Conservation (phyloP, 2,888 invertebrate species). For the Apamea monoglypha region DNA sequence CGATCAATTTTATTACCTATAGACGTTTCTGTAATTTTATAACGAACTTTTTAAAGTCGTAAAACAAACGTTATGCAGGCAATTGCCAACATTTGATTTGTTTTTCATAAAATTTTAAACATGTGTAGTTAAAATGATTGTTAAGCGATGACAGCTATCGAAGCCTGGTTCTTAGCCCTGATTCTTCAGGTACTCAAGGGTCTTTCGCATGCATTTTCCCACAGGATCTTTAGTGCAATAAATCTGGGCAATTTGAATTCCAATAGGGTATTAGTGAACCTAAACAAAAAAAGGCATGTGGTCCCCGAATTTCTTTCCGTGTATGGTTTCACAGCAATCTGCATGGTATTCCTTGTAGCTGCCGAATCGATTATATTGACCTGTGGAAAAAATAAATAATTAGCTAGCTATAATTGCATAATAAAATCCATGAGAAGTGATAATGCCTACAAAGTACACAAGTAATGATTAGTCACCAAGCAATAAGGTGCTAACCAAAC, state of each 20-base stretch:
- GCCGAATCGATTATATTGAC: slow-evolving; percentile 17
- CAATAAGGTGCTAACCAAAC: slow-evolving; percentile 59
- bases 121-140: slow-evolving; percentile 23
- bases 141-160: slow-evolving; percentile 10
- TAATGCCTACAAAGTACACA: slow-evolving; percentile 43
- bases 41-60: slow-evolving; percentile 48
- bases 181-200: background rate
- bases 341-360: slow-evolving; percentile 37
- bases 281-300: slow-evolving; percentile 27
- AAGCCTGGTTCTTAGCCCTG: background rate
- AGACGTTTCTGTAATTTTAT: slow-evolving; percentile 44
- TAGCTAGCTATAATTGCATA: background rate
- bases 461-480: slow-evolving; percentile 69
- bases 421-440: slow-evolving; percentile 34
- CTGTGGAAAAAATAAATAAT: background rate
- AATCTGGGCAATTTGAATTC: slow-evolving; percentile 57
- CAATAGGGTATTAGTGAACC: slow-evolving; percentile 50
- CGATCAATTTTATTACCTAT: slow-evolving; percentile 55
- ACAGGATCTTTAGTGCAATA: slow-evolving; percentile 45
- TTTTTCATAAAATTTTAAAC: slow-evolving; percentile 26
- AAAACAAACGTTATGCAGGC: slow-evolving; percentile 37
- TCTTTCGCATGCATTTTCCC: slow-evolving; percentile 52
- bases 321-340: slow-evolving; percentile 33
- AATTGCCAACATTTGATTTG: slow-evolving; percentile 37
- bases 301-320: slow-evolving; percentile 32